Evolutionary conservation across 2,888 invertebrate species (phyloP).

Genomic region (Acleris emargana): DNA sequence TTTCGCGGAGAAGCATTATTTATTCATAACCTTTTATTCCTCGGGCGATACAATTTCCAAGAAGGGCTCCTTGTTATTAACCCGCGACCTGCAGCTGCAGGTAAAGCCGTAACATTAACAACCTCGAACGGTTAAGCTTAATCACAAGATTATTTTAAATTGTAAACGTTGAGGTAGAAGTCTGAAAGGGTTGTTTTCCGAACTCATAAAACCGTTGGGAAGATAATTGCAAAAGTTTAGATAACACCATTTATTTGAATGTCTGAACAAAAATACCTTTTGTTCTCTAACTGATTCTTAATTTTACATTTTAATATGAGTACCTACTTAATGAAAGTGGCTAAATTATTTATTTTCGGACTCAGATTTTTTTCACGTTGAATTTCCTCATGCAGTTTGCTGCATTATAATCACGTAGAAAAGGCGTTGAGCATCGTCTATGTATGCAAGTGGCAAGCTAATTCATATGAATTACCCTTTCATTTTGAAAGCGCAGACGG

Average conservation of each 20-base stretch:
- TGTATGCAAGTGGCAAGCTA: constrained; percentile 44
- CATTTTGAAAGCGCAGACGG: constrained; percentile 45
- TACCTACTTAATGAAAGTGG: too few species aligned
- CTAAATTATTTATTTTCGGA: too few species aligned
- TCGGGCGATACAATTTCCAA: constrained; percentile 22
- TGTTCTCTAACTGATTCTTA: too few species aligned
- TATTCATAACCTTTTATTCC: constrained; percentile 44
- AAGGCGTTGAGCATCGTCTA: constrained; percentile 13
- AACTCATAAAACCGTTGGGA: constrained; percentile 26
- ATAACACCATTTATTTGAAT: constrained; percentile 32
- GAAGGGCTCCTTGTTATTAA: constrained; percentile 39
- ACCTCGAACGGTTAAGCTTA: constrained; percentile 26
- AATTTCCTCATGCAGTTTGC: not conserved
- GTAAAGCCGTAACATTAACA: constrained; percentile 15
- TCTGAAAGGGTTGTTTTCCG: constrained; percentile 33
- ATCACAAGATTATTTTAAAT: constrained; percentile 34
- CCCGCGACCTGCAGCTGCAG: constrained; percentile 21
- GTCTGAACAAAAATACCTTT: constrained; percentile 21
- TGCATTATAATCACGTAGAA: constrained; percentile 1
- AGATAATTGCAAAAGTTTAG: constrained; percentile 34
- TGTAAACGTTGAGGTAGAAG: constrained; percentile 31
- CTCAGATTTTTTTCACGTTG: too few species aligned
- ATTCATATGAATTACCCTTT: constrained; percentile 54
- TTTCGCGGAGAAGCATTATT: constrained; percentile 32
- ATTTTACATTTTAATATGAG: too few species aligned